Percentiles rank a stretch among this genome's conserved stretches.
phyloP scores from a whole-genome alignment of 2,113 vertebrate species.

The Callithrix jacchus region DNA sequence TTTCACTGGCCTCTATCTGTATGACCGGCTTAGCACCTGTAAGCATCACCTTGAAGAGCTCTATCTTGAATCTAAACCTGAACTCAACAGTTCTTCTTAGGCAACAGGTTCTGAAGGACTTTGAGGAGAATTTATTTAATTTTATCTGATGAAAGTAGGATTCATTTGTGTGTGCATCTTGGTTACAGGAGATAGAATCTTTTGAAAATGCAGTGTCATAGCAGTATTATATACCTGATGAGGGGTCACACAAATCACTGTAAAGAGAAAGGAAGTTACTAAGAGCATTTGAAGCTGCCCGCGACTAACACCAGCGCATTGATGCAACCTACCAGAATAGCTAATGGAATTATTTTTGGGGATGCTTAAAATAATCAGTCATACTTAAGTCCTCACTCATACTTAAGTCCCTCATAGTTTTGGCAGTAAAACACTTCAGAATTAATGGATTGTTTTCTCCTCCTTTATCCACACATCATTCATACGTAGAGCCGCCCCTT shows the following conservation, averaged over 20 bases:
- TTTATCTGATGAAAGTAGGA: not conserved
- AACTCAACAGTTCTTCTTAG: not conserved
- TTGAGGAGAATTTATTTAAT: not conserved
- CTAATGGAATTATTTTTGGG: constrained; percentile 25
- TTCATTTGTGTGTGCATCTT: not conserved
- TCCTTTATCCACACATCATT: not conserved
- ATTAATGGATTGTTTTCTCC: not conserved
- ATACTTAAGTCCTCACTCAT: not conserved
- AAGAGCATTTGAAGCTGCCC: not conserved
- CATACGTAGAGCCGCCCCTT: not conserved
- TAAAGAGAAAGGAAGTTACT: not conserved
- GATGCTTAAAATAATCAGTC: constrained; percentile 29
- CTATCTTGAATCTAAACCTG: not conserved
- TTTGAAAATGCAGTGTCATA: constrained; percentile 14
- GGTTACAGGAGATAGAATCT: not conserved
- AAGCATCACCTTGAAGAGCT: not conserved
- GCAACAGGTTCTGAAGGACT: not conserved
- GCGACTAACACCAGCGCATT: not conserved
- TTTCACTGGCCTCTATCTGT: not conserved
- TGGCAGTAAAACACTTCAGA: not conserved
- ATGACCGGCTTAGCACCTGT: not conserved
- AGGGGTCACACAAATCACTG: not conserved
- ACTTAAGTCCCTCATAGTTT: not conserved
- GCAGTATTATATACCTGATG: not conserved
- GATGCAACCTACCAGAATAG: not conserved